Conservation (phyloP, 2,113 vertebrate genomes). For the Noctilio leporinus region DNA sequence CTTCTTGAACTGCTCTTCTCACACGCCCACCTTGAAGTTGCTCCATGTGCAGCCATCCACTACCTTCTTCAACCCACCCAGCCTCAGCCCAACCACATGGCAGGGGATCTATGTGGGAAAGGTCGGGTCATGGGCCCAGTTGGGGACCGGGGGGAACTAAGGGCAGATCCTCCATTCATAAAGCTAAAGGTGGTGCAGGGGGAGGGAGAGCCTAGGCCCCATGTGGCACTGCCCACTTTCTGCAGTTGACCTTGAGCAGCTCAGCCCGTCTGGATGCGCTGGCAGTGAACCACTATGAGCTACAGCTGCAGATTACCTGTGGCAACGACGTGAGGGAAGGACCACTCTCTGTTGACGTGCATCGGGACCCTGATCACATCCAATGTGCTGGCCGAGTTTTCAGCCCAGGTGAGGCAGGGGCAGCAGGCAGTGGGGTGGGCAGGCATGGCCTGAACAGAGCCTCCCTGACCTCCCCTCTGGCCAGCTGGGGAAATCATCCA, state of each 20-base stretch:
- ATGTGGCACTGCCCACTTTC: not conserved
- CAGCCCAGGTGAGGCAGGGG: constrained; percentile 62
- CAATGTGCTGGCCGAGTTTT: constrained; percentile 63
- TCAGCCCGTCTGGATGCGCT: constrained; percentile 64
- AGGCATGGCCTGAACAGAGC: not conserved
- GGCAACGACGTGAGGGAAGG: not conserved
- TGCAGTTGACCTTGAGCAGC: constrained; percentile 77
- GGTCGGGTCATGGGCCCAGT: constrained; percentile 21
- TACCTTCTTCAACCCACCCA: constrained; percentile 70
- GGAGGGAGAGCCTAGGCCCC: not conserved
- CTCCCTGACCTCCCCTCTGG: not conserved
- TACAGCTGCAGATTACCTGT: constrained; percentile 70
- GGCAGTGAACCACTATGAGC: constrained; percentile 67
- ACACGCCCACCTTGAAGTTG: constrained; percentile 26
- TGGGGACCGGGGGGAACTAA: not conserved
- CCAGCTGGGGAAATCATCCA: constrained; percentile 65
- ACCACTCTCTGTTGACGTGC: constrained; percentile 68
- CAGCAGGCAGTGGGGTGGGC: not conserved
- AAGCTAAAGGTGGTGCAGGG: not conserved
- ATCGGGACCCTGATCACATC: not conserved
- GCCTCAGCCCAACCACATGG: not conserved
- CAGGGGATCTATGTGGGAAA: not conserved
- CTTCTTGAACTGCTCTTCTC: constrained; percentile 66
- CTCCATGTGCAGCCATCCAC: constrained; percentile 29
- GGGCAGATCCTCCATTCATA: not conserved